Percentiles rank a stretch among this genome's conserved stretches.
These are phyloP conservation scores for Drosophila meridiana DNA, from an alignment of 2,888 invertebrate genomes.

Conservation along the genomic window DNA sequence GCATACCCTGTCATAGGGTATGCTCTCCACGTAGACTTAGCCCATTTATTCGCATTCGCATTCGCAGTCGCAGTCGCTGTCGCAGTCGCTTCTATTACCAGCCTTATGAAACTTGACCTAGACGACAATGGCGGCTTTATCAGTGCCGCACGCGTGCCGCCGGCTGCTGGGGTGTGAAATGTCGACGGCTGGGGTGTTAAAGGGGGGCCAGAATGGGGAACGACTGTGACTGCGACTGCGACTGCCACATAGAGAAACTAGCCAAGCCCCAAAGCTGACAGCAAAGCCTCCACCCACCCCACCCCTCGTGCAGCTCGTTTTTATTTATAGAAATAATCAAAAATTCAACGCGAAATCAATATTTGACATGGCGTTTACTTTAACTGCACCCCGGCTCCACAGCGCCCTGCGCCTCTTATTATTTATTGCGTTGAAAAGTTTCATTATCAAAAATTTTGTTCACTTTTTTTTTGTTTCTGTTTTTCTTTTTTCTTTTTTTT, in stretches of 20 bases:
- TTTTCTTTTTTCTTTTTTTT: slow-evolving; percentile 16
- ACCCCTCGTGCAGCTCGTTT: slow-evolving; percentile 17
- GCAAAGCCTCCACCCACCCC: neutral
- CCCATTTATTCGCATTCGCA: slow-evolving; percentile 6
- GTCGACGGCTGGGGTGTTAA: neutral
- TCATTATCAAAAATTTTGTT: slow-evolving; percentile 67
- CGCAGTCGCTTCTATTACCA: neutral
- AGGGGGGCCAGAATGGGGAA: neutral
- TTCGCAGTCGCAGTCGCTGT: too few relatives aligned
- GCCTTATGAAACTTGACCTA: slow-evolving; percentile 64
- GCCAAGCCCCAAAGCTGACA: slow-evolving; percentile 22
- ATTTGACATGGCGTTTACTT: slow-evolving; percentile 68
- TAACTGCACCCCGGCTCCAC: slow-evolving; percentile 23
- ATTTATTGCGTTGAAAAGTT: slow-evolving; percentile 78
- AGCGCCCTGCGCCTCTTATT: slow-evolving; percentile 42
- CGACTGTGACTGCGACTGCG: neutral
- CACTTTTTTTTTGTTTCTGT: slow-evolving; percentile 12
- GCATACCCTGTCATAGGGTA: slow-evolving; percentile 10
- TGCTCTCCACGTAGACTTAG: slow-evolving; percentile 4
- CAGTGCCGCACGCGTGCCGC: slow-evolving; percentile 65
- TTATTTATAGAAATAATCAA: slow-evolving; percentile 76
- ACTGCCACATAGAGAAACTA: slow-evolving; percentile 1
- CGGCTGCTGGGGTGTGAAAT: slow-evolving; percentile 35
- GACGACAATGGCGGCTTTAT: slow-evolving; percentile 63
- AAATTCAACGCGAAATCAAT: slow-evolving; percentile 78